Evolutionary conservation across 2,113 vertebrate genomes (phyloP), one percentile per base, ranked within the genome.

Genomic region (Lota lota): DNA sequence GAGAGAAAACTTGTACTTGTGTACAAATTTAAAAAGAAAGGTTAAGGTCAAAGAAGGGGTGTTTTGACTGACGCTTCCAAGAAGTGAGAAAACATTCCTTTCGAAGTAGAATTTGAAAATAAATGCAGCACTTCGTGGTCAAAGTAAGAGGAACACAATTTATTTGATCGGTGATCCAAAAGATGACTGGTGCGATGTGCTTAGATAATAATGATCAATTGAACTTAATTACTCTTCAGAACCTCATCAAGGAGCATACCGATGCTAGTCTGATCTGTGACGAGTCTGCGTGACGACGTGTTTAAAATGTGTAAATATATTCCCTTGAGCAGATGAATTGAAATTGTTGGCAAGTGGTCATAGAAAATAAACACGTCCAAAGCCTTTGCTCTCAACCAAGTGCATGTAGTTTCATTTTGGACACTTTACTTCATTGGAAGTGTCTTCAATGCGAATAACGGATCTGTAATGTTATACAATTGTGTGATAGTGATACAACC

Each of bases 61-160:
- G 21, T 17, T 17, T 18, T 14, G 22, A 5, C 22, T 21, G 59
- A 24, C 61, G 63, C 61, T 51, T 33, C 86, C 85, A 83, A 88
- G 83, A 89, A 87, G 87, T 89, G 85, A 74, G 75, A 72, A 77
- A 86, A 80, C 87, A 89, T 87, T 90, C 87, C 84, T 86, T 59
- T 67, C 40, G 65, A 50, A 75, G 74, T 17, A 73, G 78, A 84
- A 72, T 70, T 83, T 82, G 72, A 72, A 60, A 80, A 70, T 22
- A 78, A 78, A 74, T n/a, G 56, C 69, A 71, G 79, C 78, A 76
- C 75, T 83, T 78, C 6, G 16, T 60, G n/a, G 67, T 65, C n/a
- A 64, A 10, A 8, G 61, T 40, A 63, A 69, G 69, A 53, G 20
- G 63, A 73, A 77, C 15, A 69, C 66, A 54, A 36, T 76, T 50